phyloP scores from a whole-genome alignment of 2,797 vertebrate genomes.

The Anas flavirostris region DNA sequence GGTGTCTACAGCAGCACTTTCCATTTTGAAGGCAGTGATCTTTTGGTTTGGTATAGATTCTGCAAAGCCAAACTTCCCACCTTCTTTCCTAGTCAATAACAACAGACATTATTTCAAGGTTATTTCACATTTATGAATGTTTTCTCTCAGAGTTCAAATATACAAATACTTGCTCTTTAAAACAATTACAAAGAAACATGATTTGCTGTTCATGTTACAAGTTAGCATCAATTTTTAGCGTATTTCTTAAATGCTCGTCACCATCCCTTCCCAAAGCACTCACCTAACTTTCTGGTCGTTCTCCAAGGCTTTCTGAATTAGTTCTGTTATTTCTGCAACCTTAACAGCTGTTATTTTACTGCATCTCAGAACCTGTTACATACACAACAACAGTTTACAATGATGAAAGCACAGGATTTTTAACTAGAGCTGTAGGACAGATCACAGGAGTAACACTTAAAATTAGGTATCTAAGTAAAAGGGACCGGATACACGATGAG shows the following conservation, averaged over 20 bases:
- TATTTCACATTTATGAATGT: background rate
- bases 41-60: conserved; percentile 90
- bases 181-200: background rate
- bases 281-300: conserved; percentile 91
- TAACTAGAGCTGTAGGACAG: background rate
- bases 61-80: conserved; percentile 91
- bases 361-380: conserved; percentile 91
- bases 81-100: conserved; percentile 86
- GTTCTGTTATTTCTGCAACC: conserved; percentile 93
- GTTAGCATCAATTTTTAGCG: background rate
- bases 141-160: background rate
- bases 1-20: conserved; percentile 85
- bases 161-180: background rate
- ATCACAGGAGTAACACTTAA: background rate
- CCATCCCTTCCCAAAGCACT: background rate
- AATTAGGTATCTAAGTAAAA: background rate
- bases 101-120: background rate
- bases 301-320: conserved; percentile 91
- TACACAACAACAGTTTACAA: background rate
- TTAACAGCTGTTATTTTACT: conserved; percentile 97
- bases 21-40: conserved; percentile 91
- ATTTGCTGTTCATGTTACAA: background rate
- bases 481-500: fast-evolving
- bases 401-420: background rate
- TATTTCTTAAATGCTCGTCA: background rate